Base-by-base conservation (phyloP, 1,140 invertebrate genomes). In the Dendroctonus valens region DNA sequence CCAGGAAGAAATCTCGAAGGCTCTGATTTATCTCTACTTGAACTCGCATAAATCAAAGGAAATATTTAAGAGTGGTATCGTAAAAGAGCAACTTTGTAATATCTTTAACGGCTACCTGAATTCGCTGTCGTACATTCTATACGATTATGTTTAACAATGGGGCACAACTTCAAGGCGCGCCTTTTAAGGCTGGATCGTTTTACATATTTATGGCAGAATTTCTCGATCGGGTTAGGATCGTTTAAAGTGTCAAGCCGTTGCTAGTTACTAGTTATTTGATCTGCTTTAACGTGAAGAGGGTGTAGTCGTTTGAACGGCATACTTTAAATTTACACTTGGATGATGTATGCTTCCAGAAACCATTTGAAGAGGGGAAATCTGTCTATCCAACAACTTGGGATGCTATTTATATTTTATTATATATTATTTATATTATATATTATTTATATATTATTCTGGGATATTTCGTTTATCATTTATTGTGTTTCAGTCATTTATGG, bases 121-220 rank as follows among this genome's bases (percentile, higher is more conserved):
- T 65, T 44, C 54, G 41, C 41, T 61, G 49, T 61, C 59, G 50
- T 61, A 61, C 59, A 51, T 52, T 61, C 59, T 48, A 55, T 65
- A 51, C 46, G 62, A 64, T 64, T 65, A 65, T 55, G 46, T 65
- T 57, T 41, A n/a, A 65, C 54, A 65, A 65, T 65, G 62, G 61
- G 39, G 41, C 9, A 54, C 58, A 52, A 61, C 49, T 41, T 42
- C 49, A 40, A 40, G 62, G n/a, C 62, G 53, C 62, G 41, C 62
- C 62, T 65, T 64, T 61, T 55, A 65, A 12, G 62, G 62, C 41
- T 54, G 62, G 48, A 65, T 65, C 62, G 53, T 54, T 53, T 65
- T 65, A 49, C 62, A 50, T 65, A 65, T 65, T 65, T 65, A 65
- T 65, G 62, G 48, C 51, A 53, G 41, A 41, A 58, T 54, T 42